Evolutionary conservation across 2,888 invertebrate species (phyloP).

Genomic region (Drosophila sordidapex): DNA sequence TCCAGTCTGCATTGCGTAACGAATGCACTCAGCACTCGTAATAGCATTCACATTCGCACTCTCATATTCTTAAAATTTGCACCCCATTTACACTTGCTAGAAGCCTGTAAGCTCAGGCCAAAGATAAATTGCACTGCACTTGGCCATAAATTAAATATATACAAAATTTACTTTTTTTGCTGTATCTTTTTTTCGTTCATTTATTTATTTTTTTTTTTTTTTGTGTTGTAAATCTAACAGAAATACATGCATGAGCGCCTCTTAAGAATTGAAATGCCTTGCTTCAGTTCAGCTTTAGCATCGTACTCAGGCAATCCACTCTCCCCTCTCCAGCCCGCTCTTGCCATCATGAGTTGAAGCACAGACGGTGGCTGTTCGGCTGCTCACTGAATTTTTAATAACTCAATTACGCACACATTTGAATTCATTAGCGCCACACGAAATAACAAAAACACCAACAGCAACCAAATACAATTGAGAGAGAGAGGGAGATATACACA

Average conservation of each 20-base stretch:
- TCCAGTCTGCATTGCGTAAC: conserved; percentile 53
- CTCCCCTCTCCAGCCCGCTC: neutral
- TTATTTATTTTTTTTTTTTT: rapidly evolving
- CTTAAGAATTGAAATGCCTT: conserved; percentile 62
- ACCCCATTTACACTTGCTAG: conserved; percentile 50
- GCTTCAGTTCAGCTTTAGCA: conserved; percentile 1
- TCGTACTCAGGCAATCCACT: conserved; percentile 1
- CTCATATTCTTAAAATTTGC: conserved; percentile 11
- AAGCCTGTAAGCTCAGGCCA: conserved; percentile 1
- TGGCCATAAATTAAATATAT: conserved; percentile 70
- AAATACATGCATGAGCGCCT: conserved; percentile 71
- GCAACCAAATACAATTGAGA: conserved; percentile 28
- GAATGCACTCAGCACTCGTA: conserved; percentile 14
- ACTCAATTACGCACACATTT: conserved; percentile 84
- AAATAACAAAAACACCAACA: conserved; percentile 44
- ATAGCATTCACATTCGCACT: conserved; percentile 4
- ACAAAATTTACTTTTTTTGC: conserved; percentile 13
- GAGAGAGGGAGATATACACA: neutral
- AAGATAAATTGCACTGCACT: conserved; percentile 66
- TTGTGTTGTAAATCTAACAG: conserved; percentile 34
- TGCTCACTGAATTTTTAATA: conserved; percentile 80
- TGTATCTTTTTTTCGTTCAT: neutral
- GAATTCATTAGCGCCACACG: conserved; percentile 81
- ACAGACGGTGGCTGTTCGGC: conserved; percentile 49
- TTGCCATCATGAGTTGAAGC: conserved; percentile 4